Evolutionary conservation across 2,797 vertebrate species (phyloP).

Genomic region (Acanthiza pusilla): DNA sequence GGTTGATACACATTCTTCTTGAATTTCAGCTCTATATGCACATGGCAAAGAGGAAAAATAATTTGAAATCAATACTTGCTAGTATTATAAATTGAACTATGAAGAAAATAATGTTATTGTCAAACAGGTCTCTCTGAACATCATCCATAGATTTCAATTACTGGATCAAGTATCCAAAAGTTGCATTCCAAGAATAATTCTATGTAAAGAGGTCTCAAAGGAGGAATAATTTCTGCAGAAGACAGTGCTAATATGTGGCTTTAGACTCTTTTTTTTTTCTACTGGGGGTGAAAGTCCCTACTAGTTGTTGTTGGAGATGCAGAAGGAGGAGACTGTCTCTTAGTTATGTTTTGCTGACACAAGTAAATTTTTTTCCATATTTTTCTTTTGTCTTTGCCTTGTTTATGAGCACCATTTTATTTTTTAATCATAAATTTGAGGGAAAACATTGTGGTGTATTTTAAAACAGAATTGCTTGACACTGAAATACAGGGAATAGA

Average conservation of each 20-base stretch:
- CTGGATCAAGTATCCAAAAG: not conserved
- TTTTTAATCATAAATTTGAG: not conserved
- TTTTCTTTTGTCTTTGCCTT: not conserved
- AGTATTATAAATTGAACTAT: conserved; percentile 3
- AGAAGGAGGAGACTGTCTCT: not conserved
- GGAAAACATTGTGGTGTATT: not conserved
- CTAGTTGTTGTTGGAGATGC: not conserved
- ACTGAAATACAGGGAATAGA: not conserved
- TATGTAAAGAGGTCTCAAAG: not conserved
- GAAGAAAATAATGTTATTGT: not conserved
- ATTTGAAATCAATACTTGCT: conserved; percentile 39
- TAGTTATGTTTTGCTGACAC: not conserved
- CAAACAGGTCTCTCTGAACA: not conserved
- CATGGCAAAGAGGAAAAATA: conserved; percentile 29
- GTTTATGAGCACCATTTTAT: not conserved
- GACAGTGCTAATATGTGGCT: not conserved
- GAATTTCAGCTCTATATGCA: conserved; percentile 36
- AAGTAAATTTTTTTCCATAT: not conserved
- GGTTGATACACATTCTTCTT: not conserved
- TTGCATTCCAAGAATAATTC: not conserved
- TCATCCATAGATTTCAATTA: not conserved
- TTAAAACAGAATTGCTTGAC: not conserved
- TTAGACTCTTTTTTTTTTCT: not conserved
- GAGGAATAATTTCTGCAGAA: not conserved
- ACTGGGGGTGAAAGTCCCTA: not conserved